Evolutionary conservation across 2,888 invertebrate species (phyloP), one percentile per base, ranked within the genome.

Genomic region (Ormyrus labotus): DNA sequence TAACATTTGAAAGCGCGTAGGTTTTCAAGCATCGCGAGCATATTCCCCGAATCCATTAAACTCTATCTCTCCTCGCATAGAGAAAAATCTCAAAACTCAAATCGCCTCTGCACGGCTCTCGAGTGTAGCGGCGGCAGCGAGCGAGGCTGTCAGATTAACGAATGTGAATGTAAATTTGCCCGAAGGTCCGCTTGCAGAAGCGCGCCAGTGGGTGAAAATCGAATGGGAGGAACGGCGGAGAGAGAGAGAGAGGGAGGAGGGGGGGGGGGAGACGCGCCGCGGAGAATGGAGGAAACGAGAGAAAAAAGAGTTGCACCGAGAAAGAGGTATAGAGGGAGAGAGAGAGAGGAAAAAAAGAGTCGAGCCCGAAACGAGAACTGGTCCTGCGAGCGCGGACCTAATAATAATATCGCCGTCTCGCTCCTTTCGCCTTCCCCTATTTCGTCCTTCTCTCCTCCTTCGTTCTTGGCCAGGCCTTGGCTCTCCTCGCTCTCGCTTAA

Each of bases 381-480:
- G 84, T 83, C 84, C 81, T 83, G 83, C 81, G 19, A 19, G 80
- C 76, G 78, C 78, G 78, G 82, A 81, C 82, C 84, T 85, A 82
- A 83, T 80, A 84, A 84, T 84, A 84, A 84, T 83, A 84, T 85
- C 84, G 81, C 77, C 81, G 67, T 82, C 83, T 83, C 82, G 63
- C 81, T 82, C 81, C 34, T 80, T 80, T 79, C 74, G 73, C 75
- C 74, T 64, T 72, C 81, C 64, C 65, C 63, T 73, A 19, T n/a
- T 50, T 77, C 63, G 47, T 19, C 57, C 67, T 78, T 50, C 48
- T 19, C 60, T 55, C 47, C 64, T 57, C 34, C 34, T 34, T 34
- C 4, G 34, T 4, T 34, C 34, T 4, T 0, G 34, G 34, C 34
- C 34, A 34, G 34, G 34, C 34, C 34, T 34, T 34, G 34, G 34